Base-by-base conservation (phyloP, 2,888 invertebrate species). In the Aleiodes leptofemur region DNA sequence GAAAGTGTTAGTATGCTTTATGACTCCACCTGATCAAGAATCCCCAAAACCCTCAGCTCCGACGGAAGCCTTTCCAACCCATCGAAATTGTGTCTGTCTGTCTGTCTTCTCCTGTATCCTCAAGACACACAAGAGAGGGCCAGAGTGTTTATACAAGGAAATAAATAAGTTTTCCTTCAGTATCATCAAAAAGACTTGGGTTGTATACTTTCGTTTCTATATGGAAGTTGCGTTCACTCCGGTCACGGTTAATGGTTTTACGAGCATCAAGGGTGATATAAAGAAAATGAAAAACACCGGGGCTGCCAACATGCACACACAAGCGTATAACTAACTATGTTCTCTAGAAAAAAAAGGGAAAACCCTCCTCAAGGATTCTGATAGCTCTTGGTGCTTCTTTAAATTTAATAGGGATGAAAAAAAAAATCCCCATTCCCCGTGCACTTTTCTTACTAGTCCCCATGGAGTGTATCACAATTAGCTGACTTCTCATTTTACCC, bases 181-280 rank as follows among this genome's bases (percentile, higher is more conserved):
- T 80, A 83, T 82, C 82, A 82, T 87, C 87, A 86, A 87, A 86
- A 87, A 87, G 86, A 82, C 81, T 43, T 6, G 43, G 82, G 83
- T 80, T 80, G 82, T 84, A 82, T 83, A 84, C 80, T 78, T 23
- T 29, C 5, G 51, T 7, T 11, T 85, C 85, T 85, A 83, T 83
- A 83, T 82, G 82, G 82, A 85, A 87, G 86, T 87, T 86, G 86
- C 87, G 85, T 86, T 86, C 84, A 92, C 94, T 94, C 51, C 93
- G 94, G 95, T 95, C 94, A 95, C 93, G 95, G 93, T 94, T 94
- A 95, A 95, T 94, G 95, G 94, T 92, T 95, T 95, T 95, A 95
- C 93, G 94, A 94, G 93, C 93, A 92, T 92, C 95, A 92, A 90
- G 95, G 95, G 95, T 94, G 93, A 94, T 94, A 94, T 95, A 94